Evolutionary conservation across 2,113 vertebrate genomes (phyloP).

Genomic region (Spea bombifrons): DNA sequence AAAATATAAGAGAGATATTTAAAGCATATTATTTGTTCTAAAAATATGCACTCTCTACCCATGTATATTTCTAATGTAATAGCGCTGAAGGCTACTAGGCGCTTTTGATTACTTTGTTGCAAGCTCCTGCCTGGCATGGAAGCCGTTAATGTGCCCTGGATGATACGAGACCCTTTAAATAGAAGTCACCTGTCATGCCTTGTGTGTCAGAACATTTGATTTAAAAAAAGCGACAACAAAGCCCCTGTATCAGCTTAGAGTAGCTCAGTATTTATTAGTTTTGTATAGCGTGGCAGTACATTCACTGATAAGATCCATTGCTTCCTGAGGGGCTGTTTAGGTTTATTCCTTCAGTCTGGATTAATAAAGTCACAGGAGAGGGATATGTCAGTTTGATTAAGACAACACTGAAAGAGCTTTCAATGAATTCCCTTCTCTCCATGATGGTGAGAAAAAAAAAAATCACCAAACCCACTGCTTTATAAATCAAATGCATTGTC

Average conservation of each 20-base stretch:
- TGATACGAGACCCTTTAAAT: constrained; percentile 38
- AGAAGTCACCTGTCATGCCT: constrained; percentile 45
- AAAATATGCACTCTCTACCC: too few species aligned
- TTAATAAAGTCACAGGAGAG: constrained; percentile 56
- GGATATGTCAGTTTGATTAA: constrained; percentile 57
- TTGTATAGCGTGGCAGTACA: constrained; percentile 41
- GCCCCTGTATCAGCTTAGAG: constrained; percentile 26
- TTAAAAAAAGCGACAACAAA: constrained; percentile 45
- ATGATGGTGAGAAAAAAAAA: constrained; percentile 23
- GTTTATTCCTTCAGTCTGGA: constrained; percentile 53
- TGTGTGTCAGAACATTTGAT: constrained; percentile 41
- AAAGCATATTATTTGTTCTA: too few species aligned
- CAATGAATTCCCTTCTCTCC: constrained; percentile 48
- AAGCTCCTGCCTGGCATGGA: background rate
- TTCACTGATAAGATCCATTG: constrained; percentile 43
- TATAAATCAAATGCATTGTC: constrained; percentile 49
- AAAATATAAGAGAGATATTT: too few species aligned
- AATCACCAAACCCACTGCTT: constrained; percentile 42
- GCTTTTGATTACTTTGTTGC: too few species aligned
- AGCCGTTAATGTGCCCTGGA: constrained; percentile 15
- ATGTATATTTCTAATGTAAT: too few species aligned
- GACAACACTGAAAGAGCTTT: constrained; percentile 48
- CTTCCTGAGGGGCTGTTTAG: constrained; percentile 52
- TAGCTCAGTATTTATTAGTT: constrained; percentile 47
- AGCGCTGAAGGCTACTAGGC: too few species aligned